phyloP scores from a whole-genome alignment of 2,113 vertebrate genomes.

The Probosciger aterrimus region DNA sequence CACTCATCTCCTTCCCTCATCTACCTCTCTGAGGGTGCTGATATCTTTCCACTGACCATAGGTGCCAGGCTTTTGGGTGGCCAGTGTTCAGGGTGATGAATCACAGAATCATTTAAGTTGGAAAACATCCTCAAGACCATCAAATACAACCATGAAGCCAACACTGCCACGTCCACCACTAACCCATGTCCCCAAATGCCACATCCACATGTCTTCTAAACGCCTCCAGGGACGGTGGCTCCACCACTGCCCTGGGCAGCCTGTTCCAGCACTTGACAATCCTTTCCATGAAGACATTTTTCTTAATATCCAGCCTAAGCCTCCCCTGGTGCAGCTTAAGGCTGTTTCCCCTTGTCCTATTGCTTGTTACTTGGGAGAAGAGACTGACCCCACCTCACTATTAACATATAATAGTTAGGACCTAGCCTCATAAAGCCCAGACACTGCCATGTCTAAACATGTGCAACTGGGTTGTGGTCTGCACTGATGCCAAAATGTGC shows the following conservation, averaged over 20 bases:
- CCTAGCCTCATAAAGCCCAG: not conserved
- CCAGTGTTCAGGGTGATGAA: fast-evolving
- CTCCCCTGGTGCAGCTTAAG: not conserved
- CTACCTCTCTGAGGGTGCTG: not conserved
- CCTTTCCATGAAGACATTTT: not conserved
- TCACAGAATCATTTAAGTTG: not conserved
- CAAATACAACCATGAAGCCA: not conserved
- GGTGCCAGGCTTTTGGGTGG: not conserved
- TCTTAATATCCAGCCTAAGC: not conserved
- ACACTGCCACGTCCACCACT: not conserved
- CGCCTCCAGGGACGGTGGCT: not conserved
- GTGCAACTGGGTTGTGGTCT: not conserved
- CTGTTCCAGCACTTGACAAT: not conserved
- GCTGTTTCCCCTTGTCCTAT: fast-evolving
- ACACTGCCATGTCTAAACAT: not conserved
- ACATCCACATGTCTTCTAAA: not conserved
- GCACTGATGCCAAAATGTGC: not conserved
- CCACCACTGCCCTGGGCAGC: not conserved
- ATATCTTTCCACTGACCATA: not conserved
- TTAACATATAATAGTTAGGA: not conserved
- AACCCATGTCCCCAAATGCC: not conserved
- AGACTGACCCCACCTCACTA: not conserved
- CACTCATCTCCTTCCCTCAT: not conserved
- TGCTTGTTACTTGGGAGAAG: not conserved
- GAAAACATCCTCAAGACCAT: not conserved